phyloP scores from a whole-genome alignment of 2,113 vertebrate genomes.

The Ptilonorhynchus violaceus region DNA sequence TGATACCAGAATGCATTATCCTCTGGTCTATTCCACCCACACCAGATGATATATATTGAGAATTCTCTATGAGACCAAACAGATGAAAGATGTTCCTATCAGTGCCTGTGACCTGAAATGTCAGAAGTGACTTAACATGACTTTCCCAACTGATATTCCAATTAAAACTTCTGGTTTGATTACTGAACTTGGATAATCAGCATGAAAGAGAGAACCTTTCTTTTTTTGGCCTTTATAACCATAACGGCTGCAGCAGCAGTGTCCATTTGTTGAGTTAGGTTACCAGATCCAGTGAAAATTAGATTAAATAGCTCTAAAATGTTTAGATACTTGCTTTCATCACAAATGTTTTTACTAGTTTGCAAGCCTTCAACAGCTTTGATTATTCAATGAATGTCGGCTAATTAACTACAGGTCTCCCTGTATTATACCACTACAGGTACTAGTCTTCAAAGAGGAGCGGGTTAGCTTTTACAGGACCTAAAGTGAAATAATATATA shows the following conservation, averaged over 20 bases:
- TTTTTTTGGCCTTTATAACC: neutral
- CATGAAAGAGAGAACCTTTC: neutral
- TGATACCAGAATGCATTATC: neutral
- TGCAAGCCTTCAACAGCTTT: neutral
- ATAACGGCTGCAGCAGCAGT: neutral
- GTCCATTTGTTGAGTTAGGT: neutral
- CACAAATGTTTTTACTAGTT: neutral
- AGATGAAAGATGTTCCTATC: neutral
- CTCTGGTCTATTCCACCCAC: neutral
- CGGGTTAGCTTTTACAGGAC: neutral
- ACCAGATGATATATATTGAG: neutral
- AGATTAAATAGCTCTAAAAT: neutral
- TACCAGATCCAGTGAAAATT: neutral
- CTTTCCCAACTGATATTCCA: neutral
- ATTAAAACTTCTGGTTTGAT: neutral
- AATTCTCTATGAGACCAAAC: neutral
- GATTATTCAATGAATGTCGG: neutral
- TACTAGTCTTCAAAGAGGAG: conserved; percentile 10
- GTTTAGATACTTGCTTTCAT: neutral
- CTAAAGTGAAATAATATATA: conserved; percentile 38
- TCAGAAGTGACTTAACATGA: neutral
- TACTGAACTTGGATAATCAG: neutral
- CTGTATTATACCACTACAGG: neutral
- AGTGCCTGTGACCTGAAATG: neutral
- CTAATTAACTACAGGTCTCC: conserved; percentile 24